Conservation (phyloP, 2,113 vertebrate species). For the Myrmecobius fasciatus region DNA sequence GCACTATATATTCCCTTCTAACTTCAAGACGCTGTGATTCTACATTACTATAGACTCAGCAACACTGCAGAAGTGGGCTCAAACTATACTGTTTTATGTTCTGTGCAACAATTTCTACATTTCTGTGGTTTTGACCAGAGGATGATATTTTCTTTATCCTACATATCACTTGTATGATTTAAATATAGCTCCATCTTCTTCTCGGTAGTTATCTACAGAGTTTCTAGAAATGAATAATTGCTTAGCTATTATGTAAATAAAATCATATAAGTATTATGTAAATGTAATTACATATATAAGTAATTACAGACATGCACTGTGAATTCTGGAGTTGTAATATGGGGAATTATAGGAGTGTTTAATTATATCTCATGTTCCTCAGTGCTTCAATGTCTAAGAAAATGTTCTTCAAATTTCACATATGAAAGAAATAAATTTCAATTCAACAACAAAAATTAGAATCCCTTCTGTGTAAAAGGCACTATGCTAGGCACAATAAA, state of each 20-base stretch:
- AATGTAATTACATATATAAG: slow-evolving; percentile 48
- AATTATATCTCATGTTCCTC: slow-evolving; percentile 44
- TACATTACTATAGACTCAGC: background rate
- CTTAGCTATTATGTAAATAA: slow-evolving; percentile 50
- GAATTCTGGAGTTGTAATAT: background rate
- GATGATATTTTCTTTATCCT: slow-evolving; percentile 1
- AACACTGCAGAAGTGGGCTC: background rate
- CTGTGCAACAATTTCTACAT: background rate
- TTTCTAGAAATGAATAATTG: slow-evolving; percentile 43
- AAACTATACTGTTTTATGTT: background rate
- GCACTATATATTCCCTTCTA: background rate
- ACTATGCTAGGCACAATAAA: background rate
- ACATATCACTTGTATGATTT: background rate
- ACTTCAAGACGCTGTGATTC: background rate
- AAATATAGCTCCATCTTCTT: background rate
- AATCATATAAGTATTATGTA: slow-evolving; percentile 44
- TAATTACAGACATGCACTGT: slow-evolving; percentile 29
- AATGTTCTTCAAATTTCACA: slow-evolving; percentile 21
- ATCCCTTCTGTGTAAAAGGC: background rate
- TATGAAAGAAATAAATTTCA: background rate
- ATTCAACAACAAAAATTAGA: background rate
- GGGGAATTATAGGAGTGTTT: slow-evolving; percentile 20
- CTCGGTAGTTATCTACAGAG: slow-evolving; percentile 17
- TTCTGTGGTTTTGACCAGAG: background rate
- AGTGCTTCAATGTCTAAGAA: slow-evolving; percentile 14